phyloP scores from a whole-genome alignment of 2,113 vertebrate species.

The Bostrychus sinensis region DNA sequence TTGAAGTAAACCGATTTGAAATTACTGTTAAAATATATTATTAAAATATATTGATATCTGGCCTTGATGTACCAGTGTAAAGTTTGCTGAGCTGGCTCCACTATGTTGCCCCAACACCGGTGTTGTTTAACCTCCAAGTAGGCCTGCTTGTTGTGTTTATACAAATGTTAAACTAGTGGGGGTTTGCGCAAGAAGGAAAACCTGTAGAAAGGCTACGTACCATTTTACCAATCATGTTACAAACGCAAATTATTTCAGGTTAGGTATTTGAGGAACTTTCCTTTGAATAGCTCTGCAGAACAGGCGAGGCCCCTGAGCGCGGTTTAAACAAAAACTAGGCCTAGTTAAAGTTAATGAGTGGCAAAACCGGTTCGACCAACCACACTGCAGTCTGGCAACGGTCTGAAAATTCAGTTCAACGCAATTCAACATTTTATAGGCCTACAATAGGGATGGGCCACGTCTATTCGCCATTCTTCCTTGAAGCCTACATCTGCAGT shows the following conservation, averaged over 20 bases:
- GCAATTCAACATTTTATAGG: no score
- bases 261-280: no score
- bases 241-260: no score
- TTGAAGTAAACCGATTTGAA: no score
- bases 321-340: background rate
- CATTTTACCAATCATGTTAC: no score
- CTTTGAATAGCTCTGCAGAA: background rate
- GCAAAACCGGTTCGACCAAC: slow-evolving; percentile 46
- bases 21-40: background rate
- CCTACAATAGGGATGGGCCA: background rate
- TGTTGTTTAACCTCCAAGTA: slow-evolving; percentile 44
- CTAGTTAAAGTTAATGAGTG: slow-evolving; percentile 47
- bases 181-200: background rate
- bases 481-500: background rate
- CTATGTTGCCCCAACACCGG: slow-evolving; percentile 46
- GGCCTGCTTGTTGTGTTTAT: slow-evolving; percentile 1
- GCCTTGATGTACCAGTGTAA: background rate
- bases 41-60: background rate
- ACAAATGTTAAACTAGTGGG: background rate
- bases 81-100: background rate
- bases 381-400: background rate
- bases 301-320: background rate
- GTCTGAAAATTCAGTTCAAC: background rate
- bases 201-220: background rate
- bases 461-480: background rate